Conservation (phyloP, 2,888 invertebrate species). For the Capitulum mitella region DNA sequence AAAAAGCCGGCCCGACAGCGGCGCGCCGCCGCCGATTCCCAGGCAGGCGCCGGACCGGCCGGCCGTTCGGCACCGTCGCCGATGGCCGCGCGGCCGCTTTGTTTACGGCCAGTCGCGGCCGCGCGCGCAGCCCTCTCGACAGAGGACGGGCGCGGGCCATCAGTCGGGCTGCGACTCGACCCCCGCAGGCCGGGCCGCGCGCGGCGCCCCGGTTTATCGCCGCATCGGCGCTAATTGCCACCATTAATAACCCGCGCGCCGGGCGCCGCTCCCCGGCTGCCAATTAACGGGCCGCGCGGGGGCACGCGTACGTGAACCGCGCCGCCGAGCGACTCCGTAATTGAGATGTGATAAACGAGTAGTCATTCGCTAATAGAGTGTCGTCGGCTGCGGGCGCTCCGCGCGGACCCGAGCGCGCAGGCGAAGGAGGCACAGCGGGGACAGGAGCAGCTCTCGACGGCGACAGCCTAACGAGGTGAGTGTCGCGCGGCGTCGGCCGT, state of each 20-base stretch:
- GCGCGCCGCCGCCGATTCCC: not conserved
- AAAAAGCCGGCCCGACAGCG: not conserved
- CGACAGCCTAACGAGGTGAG: too few species aligned
- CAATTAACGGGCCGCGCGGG: constrained; percentile 10
- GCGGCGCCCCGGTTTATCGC: not conserved
- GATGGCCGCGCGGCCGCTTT: not conserved
- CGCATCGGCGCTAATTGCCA: constrained; percentile 18
- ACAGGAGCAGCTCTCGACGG: too few species aligned
- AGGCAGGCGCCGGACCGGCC: not conserved
- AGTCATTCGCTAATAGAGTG: constrained; percentile 22
- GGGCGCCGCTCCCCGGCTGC: not conserved
- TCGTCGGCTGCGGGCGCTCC: not conserved
- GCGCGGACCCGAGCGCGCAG: too few species aligned
- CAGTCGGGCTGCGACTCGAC: not conserved
- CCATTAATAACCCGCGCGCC: constrained; percentile 9
- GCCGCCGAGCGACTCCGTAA: not conserved
- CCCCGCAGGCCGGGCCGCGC: not conserved
- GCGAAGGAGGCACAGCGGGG: too few species aligned
- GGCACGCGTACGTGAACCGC: constrained; percentile 13
- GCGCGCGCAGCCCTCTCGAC: not conserved
- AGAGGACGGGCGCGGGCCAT: not conserved
- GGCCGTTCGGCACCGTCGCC: not conserved
- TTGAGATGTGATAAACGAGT: constrained; percentile 24
- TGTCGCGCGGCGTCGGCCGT: too few species aligned
- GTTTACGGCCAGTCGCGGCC: not conserved